These are phyloP conservation scores for Eucriotettix oculatus DNA, from an alignment of 2,888 invertebrate species.

Conservation along the genomic window DNA sequence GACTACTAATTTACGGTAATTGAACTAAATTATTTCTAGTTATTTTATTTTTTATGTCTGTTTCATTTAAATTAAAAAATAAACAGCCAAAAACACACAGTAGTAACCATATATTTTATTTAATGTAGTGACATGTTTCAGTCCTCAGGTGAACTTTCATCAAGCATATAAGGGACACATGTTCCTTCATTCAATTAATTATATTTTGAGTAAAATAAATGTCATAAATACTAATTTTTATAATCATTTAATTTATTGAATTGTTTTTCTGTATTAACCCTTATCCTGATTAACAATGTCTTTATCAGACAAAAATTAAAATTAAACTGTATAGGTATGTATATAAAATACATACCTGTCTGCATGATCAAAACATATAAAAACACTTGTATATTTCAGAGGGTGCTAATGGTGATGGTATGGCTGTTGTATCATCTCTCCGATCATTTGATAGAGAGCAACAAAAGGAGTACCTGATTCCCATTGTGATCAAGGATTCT, in stretches of 20 bases:
- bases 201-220: too few species aligned
- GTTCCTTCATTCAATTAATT: too few species aligned
- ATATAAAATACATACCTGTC: too few species aligned
- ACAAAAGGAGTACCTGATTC: constrained; percentile 90
- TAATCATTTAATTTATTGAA: too few species aligned
- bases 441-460: constrained; percentile 89
- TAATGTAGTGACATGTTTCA: too few species aligned
- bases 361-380: background rate
- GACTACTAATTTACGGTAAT: background rate
- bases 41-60: background rate
- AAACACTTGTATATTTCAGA: constrained; percentile 33
- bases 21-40: background rate
- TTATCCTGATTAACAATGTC: background rate
- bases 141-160: too few species aligned
- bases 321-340: background rate
- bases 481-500: constrained; percentile 93
- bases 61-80: background rate
- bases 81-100: too few species aligned
- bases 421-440: constrained; percentile 90
- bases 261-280: too few species aligned
- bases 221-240: too few species aligned
- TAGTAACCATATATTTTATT: too few species aligned
- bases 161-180: too few species aligned
- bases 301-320: background rate
- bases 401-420: constrained; percentile 93